Evolutionary conservation across 2,888 invertebrate species (phyloP).

Genomic region (Patella pellucida): DNA sequence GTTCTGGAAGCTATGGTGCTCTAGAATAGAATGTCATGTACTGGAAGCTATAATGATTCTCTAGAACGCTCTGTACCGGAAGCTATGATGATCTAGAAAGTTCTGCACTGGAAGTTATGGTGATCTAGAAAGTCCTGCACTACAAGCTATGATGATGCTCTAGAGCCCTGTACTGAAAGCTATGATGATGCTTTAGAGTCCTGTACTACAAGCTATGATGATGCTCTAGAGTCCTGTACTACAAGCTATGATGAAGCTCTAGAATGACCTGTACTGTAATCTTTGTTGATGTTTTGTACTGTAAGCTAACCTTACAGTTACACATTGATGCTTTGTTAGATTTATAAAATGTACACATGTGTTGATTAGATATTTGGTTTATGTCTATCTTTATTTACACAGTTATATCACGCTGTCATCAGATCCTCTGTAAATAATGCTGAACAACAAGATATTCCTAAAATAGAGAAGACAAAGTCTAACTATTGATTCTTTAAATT

Average conservation of each 20-base stretch:
- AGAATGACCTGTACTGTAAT: too few species aligned
- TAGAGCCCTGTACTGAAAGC: too few species aligned
- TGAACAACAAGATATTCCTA: slow-evolving; percentile 43
- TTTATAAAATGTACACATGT: background rate
- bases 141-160: too few species aligned
- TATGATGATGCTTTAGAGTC: too few species aligned
- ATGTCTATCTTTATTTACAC: background rate
- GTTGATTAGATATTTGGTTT: background rate
- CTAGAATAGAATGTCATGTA: too few species aligned
- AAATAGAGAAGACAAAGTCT: slow-evolving; percentile 14
- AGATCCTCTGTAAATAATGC: slow-evolving; percentile 34
- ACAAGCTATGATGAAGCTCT: too few species aligned
- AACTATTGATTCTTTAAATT: background rate
- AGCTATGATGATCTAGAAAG: background rate
- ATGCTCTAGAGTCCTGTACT: too few species aligned
- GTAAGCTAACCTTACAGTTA: too few species aligned
- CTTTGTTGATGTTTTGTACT: too few species aligned
- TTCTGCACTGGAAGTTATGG: background rate
- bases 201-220: too few species aligned
- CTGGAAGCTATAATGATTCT: too few species aligned
- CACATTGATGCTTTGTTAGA: background rate
- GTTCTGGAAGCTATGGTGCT: too few species aligned
- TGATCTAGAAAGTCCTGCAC: background rate
- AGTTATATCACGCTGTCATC: background rate
- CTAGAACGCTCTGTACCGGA: background rate